A percentile compares a stretch with the other conserved stretches of the same genome.
phyloP scores from a whole-genome alignment of 2,888 invertebrate species.

The Pediacus dermestoides region DNA sequence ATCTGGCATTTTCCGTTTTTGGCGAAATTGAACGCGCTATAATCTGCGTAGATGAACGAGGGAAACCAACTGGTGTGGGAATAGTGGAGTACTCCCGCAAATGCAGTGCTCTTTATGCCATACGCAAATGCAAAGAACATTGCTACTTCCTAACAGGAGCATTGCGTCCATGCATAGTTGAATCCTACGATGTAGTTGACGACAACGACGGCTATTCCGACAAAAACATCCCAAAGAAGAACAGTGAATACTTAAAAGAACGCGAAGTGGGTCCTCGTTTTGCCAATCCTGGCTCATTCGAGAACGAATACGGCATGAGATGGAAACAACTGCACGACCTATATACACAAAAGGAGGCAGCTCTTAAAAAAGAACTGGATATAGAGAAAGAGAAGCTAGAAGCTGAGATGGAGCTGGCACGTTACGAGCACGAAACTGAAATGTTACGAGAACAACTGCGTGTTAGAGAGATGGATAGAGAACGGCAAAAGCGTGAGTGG shows the following conservation, averaged over 20 bases:
- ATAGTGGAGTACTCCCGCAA: slow-evolving; percentile 95
- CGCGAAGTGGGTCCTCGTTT: slow-evolving; percentile 85
- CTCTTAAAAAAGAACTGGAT: slow-evolving; percentile 83
- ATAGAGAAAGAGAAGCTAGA: slow-evolving; percentile 91
- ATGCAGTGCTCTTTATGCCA: slow-evolving; percentile 82
- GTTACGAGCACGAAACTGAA: slow-evolving; percentile 94
- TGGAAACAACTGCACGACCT: slow-evolving; percentile 96
- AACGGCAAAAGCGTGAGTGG: slow-evolving; percentile 62
- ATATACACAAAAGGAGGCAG: slow-evolving; percentile 85
- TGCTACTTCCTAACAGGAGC: slow-evolving; percentile 83
- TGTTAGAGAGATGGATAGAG: slow-evolving; percentile 81
- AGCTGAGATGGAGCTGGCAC: slow-evolving; percentile 93
- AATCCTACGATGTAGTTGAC: slow-evolving; percentile 85
- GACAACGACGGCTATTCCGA: slow-evolving; percentile 89
- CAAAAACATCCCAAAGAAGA: slow-evolving; percentile 67
- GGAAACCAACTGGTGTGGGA: slow-evolving; percentile 94
- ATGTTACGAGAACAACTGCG: slow-evolving; percentile 85
- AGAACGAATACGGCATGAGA: slow-evolving; percentile 92
- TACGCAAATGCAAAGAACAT: slow-evolving; percentile 86
- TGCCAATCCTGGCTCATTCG: slow-evolving; percentile 82
- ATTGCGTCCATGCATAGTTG: slow-evolving; percentile 88
- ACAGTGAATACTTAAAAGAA: slow-evolving; percentile 73
- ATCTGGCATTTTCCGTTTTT: slow-evolving; percentile 82
- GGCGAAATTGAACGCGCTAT: slow-evolving; percentile 86
- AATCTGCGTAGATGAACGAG: slow-evolving; percentile 94